Conservation (phyloP, 2,888 invertebrate species). For the Proisotoma minuta region DNA sequence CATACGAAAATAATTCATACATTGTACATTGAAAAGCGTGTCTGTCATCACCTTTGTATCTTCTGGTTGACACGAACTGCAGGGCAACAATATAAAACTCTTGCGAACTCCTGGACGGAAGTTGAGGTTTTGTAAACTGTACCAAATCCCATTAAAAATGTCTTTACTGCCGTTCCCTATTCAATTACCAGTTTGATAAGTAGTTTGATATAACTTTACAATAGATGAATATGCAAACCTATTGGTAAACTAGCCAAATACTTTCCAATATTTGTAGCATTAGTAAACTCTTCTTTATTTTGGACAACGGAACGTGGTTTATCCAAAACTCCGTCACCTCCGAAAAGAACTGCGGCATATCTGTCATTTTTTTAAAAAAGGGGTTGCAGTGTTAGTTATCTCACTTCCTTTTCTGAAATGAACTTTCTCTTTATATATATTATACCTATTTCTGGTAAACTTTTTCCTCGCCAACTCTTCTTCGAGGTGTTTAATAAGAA, state of each 20-base stretch:
- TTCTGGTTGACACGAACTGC: constrained; percentile 65
- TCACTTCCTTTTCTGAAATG: too few species aligned
- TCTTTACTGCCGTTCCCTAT: constrained; percentile 60
- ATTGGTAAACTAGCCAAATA: constrained; percentile 67
- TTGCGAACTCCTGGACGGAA: constrained; percentile 80
- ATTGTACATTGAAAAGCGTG: not conserved
- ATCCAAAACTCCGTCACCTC: constrained; percentile 69
- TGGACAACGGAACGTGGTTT: constrained; percentile 68
- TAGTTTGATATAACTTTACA: not conserved
- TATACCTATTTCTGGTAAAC: constrained; percentile 65
- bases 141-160: constrained; percentile 70
- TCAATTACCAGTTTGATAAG: not conserved
- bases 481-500: constrained; percentile 63
- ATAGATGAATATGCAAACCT: constrained; percentile 53
- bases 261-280: constrained; percentile 58
- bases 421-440: constrained; percentile 27
- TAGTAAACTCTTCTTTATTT: constrained; percentile 65
- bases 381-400: too few species aligned
- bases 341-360: constrained; percentile 77
- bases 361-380: too few species aligned
- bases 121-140: constrained; percentile 62
- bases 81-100: constrained; percentile 74
- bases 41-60: constrained; percentile 60
- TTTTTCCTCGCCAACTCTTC: constrained; percentile 64
- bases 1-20: constrained; percentile 3